Base-by-base conservation (phyloP, 2,113 vertebrate species). In the Lepus europaeus region DNA sequence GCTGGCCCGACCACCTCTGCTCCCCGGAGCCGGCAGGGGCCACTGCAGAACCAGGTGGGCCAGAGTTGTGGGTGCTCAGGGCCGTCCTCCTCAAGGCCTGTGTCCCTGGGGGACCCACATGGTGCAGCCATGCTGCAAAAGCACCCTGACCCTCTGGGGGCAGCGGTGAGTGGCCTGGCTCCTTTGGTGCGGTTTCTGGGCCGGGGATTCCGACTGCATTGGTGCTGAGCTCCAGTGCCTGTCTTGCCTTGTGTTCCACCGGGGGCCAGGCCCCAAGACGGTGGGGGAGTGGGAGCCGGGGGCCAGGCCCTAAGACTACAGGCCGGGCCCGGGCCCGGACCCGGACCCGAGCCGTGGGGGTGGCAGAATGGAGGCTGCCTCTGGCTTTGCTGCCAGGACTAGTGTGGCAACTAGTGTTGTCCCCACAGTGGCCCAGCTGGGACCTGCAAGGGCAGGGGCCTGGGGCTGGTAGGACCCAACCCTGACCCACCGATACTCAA, bases 331-430 rank as follows among this genome's bases (percentile, higher is more conserved):
- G 69, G 7, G 33, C 77, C 61, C 29, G n/a, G 51, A 49, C 56
- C 93, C 92, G 92, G 63, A 49, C 56, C 93, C 92, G 92, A 56
- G 27, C 64, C 4, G 1, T 86, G 93, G 95, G 93, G 72, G 87
- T 5, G 49, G 89, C 80, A 61, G 61, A 66, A 14, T 19, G 10
- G 64, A 89, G 84, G 45, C 39, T 59, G 81, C 81, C 72, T 68
- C n/a, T 82, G 83, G 89, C 72, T 79, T 96, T 97, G 93, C 96
- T 91, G 94, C 36, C 1, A 0, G 33, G 16, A 78, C 88, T 95
- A 90, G 72, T 72, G 39, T 90, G n/a, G 81, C 36, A 36, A 36
- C 36, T 36, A 36, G 36, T 36, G 87, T 94, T 94, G 97, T 96
- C 90, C 73, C 83, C 66, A 87, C 82, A 97, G 91, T 79, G 89